phyloP scores from a whole-genome alignment of 2,113 vertebrate species.

The Setophaga petechia region DNA sequence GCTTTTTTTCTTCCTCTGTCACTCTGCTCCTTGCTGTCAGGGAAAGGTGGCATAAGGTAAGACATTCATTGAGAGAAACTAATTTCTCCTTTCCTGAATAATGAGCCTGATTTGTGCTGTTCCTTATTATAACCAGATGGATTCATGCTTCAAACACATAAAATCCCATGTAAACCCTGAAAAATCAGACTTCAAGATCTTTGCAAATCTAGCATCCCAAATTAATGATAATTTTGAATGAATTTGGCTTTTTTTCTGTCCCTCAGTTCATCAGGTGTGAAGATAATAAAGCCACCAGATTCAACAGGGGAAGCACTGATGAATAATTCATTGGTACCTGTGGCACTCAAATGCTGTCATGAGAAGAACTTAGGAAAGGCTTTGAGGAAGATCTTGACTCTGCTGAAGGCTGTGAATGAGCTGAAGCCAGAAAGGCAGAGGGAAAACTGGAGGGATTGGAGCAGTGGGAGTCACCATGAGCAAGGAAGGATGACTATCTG shows the following conservation, averaged over 20 bases:
- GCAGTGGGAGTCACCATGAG: neutral
- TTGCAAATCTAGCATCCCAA: neutral
- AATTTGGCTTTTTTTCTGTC: constrained; percentile 14
- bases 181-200: constrained; percentile 11
- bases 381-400: neutral
- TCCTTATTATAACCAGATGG: neutral
- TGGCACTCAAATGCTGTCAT: neutral
- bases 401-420: neutral
- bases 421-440: neutral
- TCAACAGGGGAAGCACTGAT: neutral
- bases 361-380: neutral
- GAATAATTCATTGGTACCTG: neutral
- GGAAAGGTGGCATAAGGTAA: neutral
- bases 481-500: neutral
- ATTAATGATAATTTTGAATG: constrained; percentile 20
- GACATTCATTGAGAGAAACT: neutral
- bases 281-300: neutral
- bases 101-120: neutral
- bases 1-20: neutral
- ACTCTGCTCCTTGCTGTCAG: neutral
- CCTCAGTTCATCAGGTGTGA: neutral
- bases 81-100: neutral
- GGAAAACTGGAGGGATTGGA: neutral
- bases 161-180: constrained; percentile 12
- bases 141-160: neutral